Evolutionary conservation across 2,113 vertebrate genomes (phyloP), one percentile per base, ranked within the genome.

Genomic region (Anser brachyrhynchus): DNA sequence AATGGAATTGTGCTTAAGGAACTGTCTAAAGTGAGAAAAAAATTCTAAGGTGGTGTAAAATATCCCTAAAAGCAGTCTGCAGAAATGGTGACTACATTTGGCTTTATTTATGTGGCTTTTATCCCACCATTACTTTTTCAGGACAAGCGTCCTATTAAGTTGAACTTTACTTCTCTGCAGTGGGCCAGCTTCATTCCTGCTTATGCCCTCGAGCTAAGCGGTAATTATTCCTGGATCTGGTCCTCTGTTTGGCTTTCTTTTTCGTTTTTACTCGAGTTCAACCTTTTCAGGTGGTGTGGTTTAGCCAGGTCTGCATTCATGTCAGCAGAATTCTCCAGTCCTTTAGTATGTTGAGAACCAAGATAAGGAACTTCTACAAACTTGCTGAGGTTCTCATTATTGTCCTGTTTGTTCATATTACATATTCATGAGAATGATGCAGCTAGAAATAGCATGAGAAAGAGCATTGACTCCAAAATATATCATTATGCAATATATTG

Each of bases 1-100:
- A 33, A 39, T 66, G 44, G 66, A 85, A 85, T 82, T 95, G 33
- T 78, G 67, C 87, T 91, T 55, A 87, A 94, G 58, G 44, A 80
- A 23, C 57, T 35, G 22, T 46, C 41, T 57, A 19, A 72, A 84
- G 23, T 65, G 93, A 73, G 58, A 66, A 62, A 84, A 61, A 3
- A 13, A 23, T 65, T 51, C 10, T 35, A 41, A 64, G 11, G 44
- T n/a, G 13, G 13, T 49, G 46, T 72, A 28, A 82, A 61, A 8
- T 52, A 37, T 64, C 55, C 37, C 9, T 16, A n/a, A 73, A n/a
- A 73, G 54, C 66, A 77, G 5, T 58, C 28, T 52, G 33, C 14
- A 67, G 91, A 79, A 79, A 72, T 37, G 9, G 28, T 55, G 72
- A 13, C 26, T 72, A 51, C 35, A 35, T 76, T 61, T 59, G 22